A percentile compares a stretch with the other conserved stretches of the same genome.
Evolutionary conservation across 2,888 invertebrate genomes (phyloP).

Genomic region (Tenthredo amoena): DNA sequence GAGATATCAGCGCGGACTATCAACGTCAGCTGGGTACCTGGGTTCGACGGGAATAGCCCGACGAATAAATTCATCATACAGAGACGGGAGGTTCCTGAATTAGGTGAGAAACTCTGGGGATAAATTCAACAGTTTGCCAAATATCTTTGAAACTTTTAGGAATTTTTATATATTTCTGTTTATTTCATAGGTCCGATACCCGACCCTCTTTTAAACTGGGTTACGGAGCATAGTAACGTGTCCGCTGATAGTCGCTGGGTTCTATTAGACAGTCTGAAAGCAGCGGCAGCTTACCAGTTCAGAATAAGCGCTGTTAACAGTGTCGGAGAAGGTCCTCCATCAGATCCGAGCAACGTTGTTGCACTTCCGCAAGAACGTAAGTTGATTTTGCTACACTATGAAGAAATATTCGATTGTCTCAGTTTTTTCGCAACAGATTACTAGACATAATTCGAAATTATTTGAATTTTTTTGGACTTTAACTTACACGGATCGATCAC

Average conservation of each 20-base stretch:
- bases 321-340: slow-evolving; percentile 96
- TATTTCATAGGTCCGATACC: slow-evolving; percentile 88
- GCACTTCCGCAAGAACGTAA: slow-evolving; percentile 98
- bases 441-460: no score
- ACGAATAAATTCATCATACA: slow-evolving; percentile 96
- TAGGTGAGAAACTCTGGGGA: slow-evolving; percentile 82
- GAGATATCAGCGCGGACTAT: slow-evolving; percentile 87
- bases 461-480: no score
- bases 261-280: slow-evolving; percentile 91
- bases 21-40: slow-evolving; percentile 96
- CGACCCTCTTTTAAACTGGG: slow-evolving; percentile 92
- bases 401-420: no score
- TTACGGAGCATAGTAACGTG: slow-evolving; percentile 92
- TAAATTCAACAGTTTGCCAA: slow-evolving; percentile 56
- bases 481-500: no score
- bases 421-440: no score
- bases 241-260: slow-evolving; percentile 90
- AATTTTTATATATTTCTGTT: slow-evolving; percentile 29
- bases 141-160: slow-evolving; percentile 42
- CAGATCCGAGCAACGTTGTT: slow-evolving; percentile 93
- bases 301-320: slow-evolving; percentile 97
- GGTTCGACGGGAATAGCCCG: slow-evolving; percentile 98
- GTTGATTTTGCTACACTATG: slow-evolving; percentile 64
- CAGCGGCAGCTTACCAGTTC: slow-evolving; percentile 97
- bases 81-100: slow-evolving; percentile 92